Conservation (phyloP, 2,797 vertebrate genomes). For the Typhlichthys eigenmanni region DNA sequence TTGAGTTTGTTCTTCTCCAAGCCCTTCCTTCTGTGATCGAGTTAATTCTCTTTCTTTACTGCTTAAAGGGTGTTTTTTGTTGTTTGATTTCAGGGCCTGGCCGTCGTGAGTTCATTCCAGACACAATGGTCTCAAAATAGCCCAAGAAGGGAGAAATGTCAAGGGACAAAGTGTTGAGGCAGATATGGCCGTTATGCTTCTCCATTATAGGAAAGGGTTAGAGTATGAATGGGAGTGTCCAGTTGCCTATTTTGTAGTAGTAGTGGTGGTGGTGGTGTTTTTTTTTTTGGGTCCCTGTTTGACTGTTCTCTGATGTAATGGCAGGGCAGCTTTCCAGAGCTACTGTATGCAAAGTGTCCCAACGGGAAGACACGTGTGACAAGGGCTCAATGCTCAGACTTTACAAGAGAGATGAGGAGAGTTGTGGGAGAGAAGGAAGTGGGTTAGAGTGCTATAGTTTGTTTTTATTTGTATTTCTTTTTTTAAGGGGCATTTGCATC, state of each 20-base stretch:
- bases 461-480: conserved; percentile 5
- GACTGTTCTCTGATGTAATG: not conserved
- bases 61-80: conserved; percentile 6
- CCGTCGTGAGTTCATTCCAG: conserved; percentile 34
- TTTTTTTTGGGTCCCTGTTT: not conserved
- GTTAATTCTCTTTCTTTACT: conserved; percentile 22
- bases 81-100: not conserved
- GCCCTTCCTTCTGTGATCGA: conserved; percentile 10
- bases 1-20: conserved; percentile 34
- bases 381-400: conserved; percentile 23
- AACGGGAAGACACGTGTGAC: conserved; percentile 36
- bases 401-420: conserved; percentile 35
- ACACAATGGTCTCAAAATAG: conserved; percentile 71
- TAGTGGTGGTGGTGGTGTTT: too few relatives aligned
- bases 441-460: conserved; percentile 16
- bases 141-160: conserved; percentile 24
- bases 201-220: conserved; percentile 1
- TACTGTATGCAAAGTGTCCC: conserved; percentile 40
- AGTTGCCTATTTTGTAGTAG: conserved; percentile 3
- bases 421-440: conserved; percentile 36
- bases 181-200: conserved; percentile 3
- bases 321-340: conserved; percentile 37
- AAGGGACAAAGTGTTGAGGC: conserved; percentile 18
- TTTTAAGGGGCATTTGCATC: not conserved
- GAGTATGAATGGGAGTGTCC: conserved; percentile 11